Conservation (phyloP, 2,113 vertebrate genomes). For the Apodemus speciosus region DNA sequence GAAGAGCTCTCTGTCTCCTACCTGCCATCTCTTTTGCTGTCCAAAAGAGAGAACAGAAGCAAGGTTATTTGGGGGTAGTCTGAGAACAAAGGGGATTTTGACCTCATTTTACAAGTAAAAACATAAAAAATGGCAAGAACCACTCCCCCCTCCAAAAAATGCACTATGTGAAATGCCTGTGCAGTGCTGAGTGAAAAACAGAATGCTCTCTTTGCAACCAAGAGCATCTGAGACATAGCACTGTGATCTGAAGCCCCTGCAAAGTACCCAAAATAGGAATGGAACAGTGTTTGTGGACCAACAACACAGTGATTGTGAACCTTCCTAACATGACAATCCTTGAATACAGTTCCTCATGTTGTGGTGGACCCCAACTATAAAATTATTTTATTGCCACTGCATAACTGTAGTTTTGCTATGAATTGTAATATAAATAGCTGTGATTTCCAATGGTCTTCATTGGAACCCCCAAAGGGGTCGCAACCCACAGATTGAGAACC, state of each 20-base stretch:
- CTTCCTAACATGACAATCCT: neutral
- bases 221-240: neutral
- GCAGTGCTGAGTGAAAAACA: neutral
- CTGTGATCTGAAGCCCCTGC: neutral
- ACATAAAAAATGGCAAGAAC: neutral
- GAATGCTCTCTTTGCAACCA: slow-evolving; percentile 12
- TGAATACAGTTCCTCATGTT: neutral
- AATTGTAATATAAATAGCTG: neutral
- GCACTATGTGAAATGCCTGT: neutral
- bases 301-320: neutral
- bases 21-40: neutral
- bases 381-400: neutral
- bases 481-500: neutral
- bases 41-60: neutral
- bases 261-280: neutral
- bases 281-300: neutral
- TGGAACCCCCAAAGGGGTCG: neutral
- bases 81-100: neutral
- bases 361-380: neutral
- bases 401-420: neutral
- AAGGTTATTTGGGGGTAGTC: neutral
- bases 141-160: neutral
- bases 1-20: neutral
- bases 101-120: neutral
- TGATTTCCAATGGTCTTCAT: neutral